phyloP scores from a whole-genome alignment of 37 sponge, comb jelly and placozoan genomes.

The Beroe ovata region DNA sequence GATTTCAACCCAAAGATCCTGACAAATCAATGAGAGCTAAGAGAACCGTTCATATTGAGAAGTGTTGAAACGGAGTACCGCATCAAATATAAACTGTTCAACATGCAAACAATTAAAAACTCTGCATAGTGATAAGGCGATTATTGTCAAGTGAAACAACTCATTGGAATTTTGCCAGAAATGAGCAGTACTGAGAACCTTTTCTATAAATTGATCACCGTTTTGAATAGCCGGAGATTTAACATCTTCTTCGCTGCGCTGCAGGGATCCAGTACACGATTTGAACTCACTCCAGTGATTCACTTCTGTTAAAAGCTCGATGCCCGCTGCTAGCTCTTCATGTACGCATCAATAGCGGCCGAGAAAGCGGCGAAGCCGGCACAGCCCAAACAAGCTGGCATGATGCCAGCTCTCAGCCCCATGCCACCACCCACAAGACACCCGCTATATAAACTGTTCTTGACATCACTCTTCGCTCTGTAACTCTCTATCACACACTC shows the following conservation, averaged over 20 bases:
- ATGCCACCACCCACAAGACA: slow-evolving; percentile 91
- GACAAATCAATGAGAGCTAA: too few relatives aligned
- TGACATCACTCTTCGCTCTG: slow-evolving; percentile 78
- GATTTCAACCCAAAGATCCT: too few relatives aligned
- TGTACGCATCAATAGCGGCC: slow-evolving; percentile 84
- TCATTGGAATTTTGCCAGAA: too few relatives aligned
- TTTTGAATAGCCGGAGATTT: too few relatives aligned
- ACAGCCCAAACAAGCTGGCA: slow-evolving; percentile 86
- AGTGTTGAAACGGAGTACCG: neutral
- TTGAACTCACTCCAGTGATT: too few relatives aligned
- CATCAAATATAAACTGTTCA: neutral
- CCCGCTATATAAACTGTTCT: slow-evolving; percentile 81
- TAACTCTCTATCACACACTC: slow-evolving; percentile 92
- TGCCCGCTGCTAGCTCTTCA: slow-evolving; percentile 67
- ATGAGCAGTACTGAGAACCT: too few relatives aligned
- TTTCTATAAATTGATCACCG: too few relatives aligned
- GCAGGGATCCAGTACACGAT: too few relatives aligned
- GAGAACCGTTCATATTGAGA: too few relatives aligned
- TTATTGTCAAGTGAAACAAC: too few relatives aligned
- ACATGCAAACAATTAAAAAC: neutral
- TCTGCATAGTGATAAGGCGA: neutral
- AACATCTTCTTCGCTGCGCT: too few relatives aligned
- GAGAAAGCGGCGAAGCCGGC: slow-evolving; percentile 98
- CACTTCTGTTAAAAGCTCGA: too few relatives aligned
- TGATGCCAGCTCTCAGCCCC: slow-evolving; percentile 96